phyloP scores from a whole-genome alignment of 35 echinoderm and acorn worm species.

The Heliocidaris erythrogramma region DNA sequence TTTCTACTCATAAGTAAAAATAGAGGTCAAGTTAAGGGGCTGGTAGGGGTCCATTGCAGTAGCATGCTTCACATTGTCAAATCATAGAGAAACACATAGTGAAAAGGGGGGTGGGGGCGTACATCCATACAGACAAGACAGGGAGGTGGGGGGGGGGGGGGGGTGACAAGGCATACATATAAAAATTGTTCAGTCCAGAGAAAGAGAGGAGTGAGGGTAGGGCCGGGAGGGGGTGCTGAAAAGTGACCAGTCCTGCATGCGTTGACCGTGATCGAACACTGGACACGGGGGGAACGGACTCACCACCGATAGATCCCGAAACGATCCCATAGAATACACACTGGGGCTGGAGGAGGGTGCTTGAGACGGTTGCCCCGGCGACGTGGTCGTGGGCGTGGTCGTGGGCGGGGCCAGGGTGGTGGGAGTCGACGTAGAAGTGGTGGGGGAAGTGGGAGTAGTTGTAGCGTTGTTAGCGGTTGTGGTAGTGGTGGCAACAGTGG shows the following conservation, averaged over 20 bases:
- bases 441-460: conserved; percentile 9
- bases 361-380: background rate
- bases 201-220: background rate
- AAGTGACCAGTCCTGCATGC: conserved; percentile 30
- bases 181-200: background rate
- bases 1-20: background rate
- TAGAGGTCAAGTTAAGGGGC: background rate
- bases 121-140: background rate
- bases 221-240: background rate
- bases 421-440: conserved; percentile 30
- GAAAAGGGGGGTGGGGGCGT: background rate
- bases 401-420: background rate
- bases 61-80: background rate
- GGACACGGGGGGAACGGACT: background rate
- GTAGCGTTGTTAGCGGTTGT: conserved; percentile 24
- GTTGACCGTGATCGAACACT: background rate
- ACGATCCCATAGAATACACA: conserved; percentile 45
- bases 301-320: conserved; percentile 47
- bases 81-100: background rate
- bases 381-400: conserved; percentile 25
- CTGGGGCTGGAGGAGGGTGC: conserved; percentile 47
- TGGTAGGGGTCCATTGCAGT: background rate
- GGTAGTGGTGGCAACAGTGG: conserved; percentile 1
- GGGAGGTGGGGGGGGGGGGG: background rate
- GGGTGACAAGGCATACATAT: background rate